phyloP scores from a whole-genome alignment of 2,888 invertebrate species.

The Drosophila paracracens region DNA sequence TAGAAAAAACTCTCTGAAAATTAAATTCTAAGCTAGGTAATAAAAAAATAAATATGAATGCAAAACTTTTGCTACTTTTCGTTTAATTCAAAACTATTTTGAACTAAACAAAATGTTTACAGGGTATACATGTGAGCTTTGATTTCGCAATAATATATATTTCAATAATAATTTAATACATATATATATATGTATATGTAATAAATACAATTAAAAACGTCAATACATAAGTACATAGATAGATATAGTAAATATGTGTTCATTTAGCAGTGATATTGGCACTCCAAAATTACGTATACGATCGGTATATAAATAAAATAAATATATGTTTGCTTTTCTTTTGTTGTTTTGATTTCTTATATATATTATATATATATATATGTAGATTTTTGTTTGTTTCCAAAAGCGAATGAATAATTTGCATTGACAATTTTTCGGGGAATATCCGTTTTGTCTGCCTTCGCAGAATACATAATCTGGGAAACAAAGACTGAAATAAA shows the following conservation, averaged over 20 bases:
- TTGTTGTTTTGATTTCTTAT: conserved; percentile 20
- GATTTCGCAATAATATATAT: neutral
- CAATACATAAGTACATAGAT: neutral
- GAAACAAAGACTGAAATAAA: neutral
- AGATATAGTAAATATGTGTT: neutral
- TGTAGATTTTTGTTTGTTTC: conserved; percentile 27
- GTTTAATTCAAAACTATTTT: neutral
- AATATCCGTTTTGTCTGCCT: conserved; percentile 53
- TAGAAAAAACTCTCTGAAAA: neutral
- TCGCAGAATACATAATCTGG: conserved; percentile 20
- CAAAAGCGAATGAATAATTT: conserved; percentile 30
- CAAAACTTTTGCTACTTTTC: neutral
- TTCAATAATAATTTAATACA: neutral
- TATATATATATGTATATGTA: neutral
- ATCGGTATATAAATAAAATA: conserved; percentile 2
- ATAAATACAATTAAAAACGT: neutral
- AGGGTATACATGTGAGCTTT: neutral
- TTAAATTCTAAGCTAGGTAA: neutral
- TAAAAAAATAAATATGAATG: neutral
- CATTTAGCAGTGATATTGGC: neutral
- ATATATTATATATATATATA: neutral
- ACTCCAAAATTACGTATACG: conserved; percentile 38
- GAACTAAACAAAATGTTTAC: neutral
- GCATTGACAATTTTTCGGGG: conserved; percentile 46
- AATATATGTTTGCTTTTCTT: conserved; percentile 8